These are phyloP conservation scores for Marcusenius ussheri DNA, from an alignment of 2,113 vertebrate genomes.

Conservation along the genomic window DNA sequence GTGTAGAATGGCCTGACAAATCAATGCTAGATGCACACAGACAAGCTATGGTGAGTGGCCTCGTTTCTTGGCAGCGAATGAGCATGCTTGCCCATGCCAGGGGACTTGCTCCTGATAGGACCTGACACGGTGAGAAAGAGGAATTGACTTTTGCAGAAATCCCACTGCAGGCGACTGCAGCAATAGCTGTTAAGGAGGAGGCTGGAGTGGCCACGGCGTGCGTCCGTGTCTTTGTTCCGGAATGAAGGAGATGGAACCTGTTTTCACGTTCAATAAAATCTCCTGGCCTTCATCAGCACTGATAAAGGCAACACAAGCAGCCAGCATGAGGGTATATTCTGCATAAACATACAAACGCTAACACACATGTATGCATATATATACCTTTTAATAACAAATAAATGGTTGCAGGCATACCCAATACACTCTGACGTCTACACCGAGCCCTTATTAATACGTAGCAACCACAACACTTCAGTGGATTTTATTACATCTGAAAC, in stretches of 20 bases:
- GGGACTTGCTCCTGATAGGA: slow-evolving; percentile 41
- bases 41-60: slow-evolving; percentile 18
- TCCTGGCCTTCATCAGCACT: background rate
- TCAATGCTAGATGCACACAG: slow-evolving; percentile 18
- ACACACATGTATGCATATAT: background rate
- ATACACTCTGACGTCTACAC: background rate
- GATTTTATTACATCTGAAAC: background rate
- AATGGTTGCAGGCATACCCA: background rate
- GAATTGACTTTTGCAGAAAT: slow-evolving; percentile 36
- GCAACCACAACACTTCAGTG: background rate
- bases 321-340: background rate
- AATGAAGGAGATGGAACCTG: background rate
- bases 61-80: slow-evolving; percentile 17
- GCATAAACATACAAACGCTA: background rate
- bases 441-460: background rate
- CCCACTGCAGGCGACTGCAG: slow-evolving; percentile 23
- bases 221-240: background rate
- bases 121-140: slow-evolving; percentile 49
- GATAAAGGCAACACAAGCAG: background rate
- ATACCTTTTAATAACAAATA: background rate
- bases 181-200: slow-evolving; percentile 7
- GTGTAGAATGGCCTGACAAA: slow-evolving; percentile 20
- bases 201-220: background rate
- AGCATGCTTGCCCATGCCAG: slow-evolving; percentile 30
- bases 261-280: background rate